Evolutionary conservation across 1,140 invertebrate species (phyloP), one percentile per base, ranked within the genome.

Genomic region (Chironomus striatipennis): DNA sequence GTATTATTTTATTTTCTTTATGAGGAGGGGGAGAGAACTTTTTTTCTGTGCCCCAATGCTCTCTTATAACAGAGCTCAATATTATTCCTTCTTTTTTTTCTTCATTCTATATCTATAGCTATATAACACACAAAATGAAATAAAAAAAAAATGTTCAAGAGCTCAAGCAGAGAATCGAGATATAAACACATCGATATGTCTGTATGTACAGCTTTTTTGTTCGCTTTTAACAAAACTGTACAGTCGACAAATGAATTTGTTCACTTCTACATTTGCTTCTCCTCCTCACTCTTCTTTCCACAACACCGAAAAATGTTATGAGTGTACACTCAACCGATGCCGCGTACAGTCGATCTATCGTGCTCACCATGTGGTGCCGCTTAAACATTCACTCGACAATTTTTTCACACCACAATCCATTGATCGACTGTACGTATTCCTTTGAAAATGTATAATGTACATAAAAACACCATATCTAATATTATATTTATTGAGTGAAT

Each of bases 401-500:
- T 70, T 70, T 70, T 70, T 70, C 65, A 70, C 65, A 70, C 65
- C 65, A 18, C 17, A 70, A 70, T 70, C 65, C 65, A 70, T 70
- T 18, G 17, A 70, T 6, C 65, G 65, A 70, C 6, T 21, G 65
- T 70, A 70, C 65, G 17, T 20, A 70, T 70, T 70, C 65, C 65
- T 70, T 70, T 70, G 65, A 70, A 70, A 70, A 70, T 70, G 65
- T 70, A 70, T 70, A 70, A 70, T 70, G 65, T 70, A 70, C 65
- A 70, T 70, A 70, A 70, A 70, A 70, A 70, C 65, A 70, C 65
- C 65, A 70, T 70, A 70, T 70, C 65, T 70, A 70, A 70, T 70
- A 70, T 70, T 70, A 70, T 70, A 70, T 70, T 70, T 70, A 70
- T 70, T 70, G 65, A 70, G 65, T 70, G 65, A 70, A 70, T 70